phyloP scores from a whole-genome alignment of 2,888 invertebrate species.

The Gibbula magus region DNA sequence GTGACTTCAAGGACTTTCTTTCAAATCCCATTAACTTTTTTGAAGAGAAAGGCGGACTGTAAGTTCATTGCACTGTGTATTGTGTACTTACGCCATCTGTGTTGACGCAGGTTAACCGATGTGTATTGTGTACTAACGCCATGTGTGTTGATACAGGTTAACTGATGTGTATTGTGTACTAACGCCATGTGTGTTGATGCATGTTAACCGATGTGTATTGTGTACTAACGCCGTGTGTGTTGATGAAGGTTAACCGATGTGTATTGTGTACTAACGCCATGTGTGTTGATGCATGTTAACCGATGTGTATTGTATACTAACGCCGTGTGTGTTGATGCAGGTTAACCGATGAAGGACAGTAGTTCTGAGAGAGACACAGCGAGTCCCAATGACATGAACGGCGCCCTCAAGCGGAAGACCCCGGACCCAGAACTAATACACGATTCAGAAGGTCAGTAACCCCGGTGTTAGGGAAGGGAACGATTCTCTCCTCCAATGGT shows the following conservation, averaged over 20 bases:
- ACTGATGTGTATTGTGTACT: background rate
- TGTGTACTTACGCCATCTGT: background rate
- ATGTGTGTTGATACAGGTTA: too few relatives aligned
- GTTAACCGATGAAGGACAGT: slow-evolving; percentile 35
- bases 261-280: background rate
- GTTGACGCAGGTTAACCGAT: background rate
- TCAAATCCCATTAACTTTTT: too few relatives aligned
- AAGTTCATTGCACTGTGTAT: too few relatives aligned
- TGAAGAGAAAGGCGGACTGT: too few relatives aligned
- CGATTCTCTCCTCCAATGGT: too few relatives aligned
- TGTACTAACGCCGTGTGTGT: background rate
- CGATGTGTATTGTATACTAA: background rate
- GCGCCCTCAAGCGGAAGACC: slow-evolving; percentile 36
- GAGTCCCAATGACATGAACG: slow-evolving; percentile 37
- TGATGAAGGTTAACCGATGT: background rate
- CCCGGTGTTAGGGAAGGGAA: too few relatives aligned
- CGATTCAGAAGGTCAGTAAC: slow-evolving; percentile 42
- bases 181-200: background rate
- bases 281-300: too few relatives aligned
- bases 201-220: slow-evolving; percentile 18
- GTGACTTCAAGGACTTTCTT: too few relatives aligned
- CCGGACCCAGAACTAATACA: slow-evolving; percentile 42
- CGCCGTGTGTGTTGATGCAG: background rate
- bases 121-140: background rate
- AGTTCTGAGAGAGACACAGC: slow-evolving; percentile 28